These are phyloP conservation scores for Tetraneura akinire DNA, from an alignment of 1,140 invertebrate genomes.

Conservation along the genomic window DNA sequence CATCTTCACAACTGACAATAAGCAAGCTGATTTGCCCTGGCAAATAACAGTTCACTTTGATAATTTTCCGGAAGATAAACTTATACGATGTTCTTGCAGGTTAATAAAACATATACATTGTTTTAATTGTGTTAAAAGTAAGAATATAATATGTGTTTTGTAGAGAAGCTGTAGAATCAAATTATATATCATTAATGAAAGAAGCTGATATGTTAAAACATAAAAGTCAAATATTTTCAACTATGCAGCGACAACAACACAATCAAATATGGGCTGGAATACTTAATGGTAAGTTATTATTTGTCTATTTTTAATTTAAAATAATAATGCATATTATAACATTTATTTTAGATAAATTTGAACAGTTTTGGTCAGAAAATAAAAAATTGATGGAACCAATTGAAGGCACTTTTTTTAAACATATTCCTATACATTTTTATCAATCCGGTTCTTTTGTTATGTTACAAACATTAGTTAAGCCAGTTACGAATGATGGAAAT, in stretches of 20 bases:
- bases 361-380: conserved; percentile 98
- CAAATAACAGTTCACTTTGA: conserved; percentile 93
- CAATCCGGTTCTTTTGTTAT: conserved; percentile 68
- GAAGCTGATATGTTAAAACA: conserved; percentile 98
- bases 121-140: neutral
- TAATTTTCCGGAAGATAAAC: conserved; percentile 79
- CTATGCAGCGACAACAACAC: conserved; percentile 97
- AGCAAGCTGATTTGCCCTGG: conserved; percentile 78
- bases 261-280: conserved; percentile 94
- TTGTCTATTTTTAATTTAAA: neutral
- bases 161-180: conserved; percentile 87
- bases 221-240: conserved; percentile 83
- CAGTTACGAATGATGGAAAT: conserved; percentile 72
- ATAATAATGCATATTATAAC: neutral
- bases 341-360: conserved; percentile 84
- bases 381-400: conserved; percentile 88
- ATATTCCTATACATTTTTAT: conserved; percentile 91
- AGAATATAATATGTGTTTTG: conserved; percentile 53
- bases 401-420: conserved; percentile 81
- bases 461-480: conserved; percentile 76
- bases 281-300: conserved; percentile 73
- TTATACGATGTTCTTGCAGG: conserved; percentile 79
- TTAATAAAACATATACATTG: conserved; percentile 58
- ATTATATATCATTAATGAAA: conserved; percentile 94
- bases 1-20: conserved; percentile 69